Percentiles rank a stretch among this genome's conserved stretches.
phyloP scores from a whole-genome alignment of 2,888 invertebrate genomes.

The Ochropleura leucogaster region DNA sequence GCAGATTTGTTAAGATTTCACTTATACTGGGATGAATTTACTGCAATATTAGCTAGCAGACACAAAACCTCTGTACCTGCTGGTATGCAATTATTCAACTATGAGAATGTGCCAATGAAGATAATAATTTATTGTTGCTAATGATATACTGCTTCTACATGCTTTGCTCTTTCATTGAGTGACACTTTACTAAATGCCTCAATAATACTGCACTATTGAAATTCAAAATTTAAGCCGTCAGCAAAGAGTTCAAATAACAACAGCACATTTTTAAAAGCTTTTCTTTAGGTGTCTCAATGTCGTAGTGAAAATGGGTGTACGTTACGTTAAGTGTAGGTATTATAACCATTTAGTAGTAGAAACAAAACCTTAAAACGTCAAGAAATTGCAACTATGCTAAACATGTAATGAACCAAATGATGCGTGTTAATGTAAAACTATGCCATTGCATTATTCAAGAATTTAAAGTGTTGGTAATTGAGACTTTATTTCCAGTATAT shows the following conservation, averaged over 20 bases:
- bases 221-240: not conserved
- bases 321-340: no score
- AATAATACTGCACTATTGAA: not conserved
- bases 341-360: not conserved
- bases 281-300: not conserved
- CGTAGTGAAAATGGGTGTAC: not conserved
- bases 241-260: not conserved
- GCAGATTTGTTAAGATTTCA: constrained; percentile 26
- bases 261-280: not conserved
- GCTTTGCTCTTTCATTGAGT: not conserved
- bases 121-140: not conserved
- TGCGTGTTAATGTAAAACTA: constrained; percentile 16
- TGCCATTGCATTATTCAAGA: constrained; percentile 4
- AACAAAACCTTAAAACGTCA: not conserved
- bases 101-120: not conserved
- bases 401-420: not conserved
- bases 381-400: not conserved
- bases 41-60: not conserved
- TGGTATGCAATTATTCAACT: not conserved
- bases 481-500: constrained; percentile 32
- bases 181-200: not conserved
- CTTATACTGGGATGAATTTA: constrained; percentile 1
- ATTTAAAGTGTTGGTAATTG: constrained; percentile 41
- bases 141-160: not conserved
- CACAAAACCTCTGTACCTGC: no score